Evolutionary conservation across 2,113 vertebrate genomes (phyloP).

Genomic region (Pangasianodon hypophthalmus): DNA sequence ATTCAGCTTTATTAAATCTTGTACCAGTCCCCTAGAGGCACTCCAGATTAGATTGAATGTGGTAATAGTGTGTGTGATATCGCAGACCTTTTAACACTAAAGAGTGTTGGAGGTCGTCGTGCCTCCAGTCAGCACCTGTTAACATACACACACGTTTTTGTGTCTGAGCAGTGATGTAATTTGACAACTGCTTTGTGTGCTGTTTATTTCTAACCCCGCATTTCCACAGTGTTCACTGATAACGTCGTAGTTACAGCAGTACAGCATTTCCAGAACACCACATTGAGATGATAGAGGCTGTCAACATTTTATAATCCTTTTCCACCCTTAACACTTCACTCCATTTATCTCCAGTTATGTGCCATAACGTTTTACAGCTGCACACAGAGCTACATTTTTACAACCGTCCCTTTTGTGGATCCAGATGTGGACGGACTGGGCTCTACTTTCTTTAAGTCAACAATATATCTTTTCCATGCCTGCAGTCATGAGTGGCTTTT

Average conservation of each 20-base stretch:
- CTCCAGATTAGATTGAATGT: constrained; percentile 70
- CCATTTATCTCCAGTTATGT: constrained; percentile 1
- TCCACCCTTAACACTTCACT: constrained; percentile 8
- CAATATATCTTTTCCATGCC: neutral
- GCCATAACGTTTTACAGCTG: constrained; percentile 14
- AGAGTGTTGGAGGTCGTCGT: constrained; percentile 46
- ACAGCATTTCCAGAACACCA: neutral
- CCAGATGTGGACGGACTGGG: neutral
- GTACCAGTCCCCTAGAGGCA: constrained; percentile 64
- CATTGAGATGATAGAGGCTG: neutral
- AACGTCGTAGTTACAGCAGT: neutral
- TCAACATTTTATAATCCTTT: constrained; percentile 20
- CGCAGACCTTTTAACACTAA: constrained; percentile 38
- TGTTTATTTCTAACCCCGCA: constrained; percentile 31
- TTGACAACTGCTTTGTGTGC: constrained; percentile 45
- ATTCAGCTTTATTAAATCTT: constrained; percentile 77
- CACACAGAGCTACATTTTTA: neutral
- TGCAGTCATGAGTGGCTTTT: neutral
- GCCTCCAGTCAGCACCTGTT: constrained; percentile 30
- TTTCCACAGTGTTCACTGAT: neutral
- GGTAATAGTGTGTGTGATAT: constrained; percentile 60
- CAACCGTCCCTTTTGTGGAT: neutral
- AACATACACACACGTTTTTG: constrained; percentile 6
- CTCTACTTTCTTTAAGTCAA: neutral
- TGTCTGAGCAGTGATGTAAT: constrained; percentile 6